Conservation (phyloP, 2,888 invertebrate genomes). For the Lepidonotus clava region DNA sequence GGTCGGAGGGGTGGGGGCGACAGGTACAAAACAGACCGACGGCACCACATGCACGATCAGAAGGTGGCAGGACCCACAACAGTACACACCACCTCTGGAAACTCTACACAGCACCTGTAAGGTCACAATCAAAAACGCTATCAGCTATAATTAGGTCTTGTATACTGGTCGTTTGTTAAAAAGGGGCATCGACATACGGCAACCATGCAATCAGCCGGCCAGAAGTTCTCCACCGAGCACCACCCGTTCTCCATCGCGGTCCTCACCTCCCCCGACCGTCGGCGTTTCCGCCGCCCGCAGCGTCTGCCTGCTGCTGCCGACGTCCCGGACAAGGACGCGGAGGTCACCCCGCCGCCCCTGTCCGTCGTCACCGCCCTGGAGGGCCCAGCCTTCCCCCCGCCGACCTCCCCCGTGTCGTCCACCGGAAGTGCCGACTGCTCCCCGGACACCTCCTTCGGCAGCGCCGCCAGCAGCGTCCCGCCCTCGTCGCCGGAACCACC, state of each 20-base stretch:
- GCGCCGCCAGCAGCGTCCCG: background rate
- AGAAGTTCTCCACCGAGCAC: background rate
- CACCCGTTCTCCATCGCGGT: conserved; percentile 38
- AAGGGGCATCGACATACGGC: no score
- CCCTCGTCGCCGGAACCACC: background rate
- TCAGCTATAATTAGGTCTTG: no score
- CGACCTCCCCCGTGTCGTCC: conserved; percentile 19
- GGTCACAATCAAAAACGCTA: no score
- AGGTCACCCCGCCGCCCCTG: background rate
- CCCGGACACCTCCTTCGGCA: conserved; percentile 15
- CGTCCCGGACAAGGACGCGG: background rate
- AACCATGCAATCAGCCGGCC: background rate
- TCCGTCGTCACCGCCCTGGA: background rate
- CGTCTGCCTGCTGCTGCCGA: background rate
- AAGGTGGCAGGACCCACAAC: no score
- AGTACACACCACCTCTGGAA: no score
- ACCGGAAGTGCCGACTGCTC: conserved; percentile 25
- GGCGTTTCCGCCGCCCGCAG: background rate
- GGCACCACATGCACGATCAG: no score
- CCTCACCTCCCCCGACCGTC: conserved; percentile 4
- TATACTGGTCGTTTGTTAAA: no score
- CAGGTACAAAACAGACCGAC: no score
- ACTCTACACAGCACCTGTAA: no score
- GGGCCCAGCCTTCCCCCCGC: background rate
- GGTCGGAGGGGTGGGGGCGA: no score